Evolutionary conservation across 2,888 invertebrate species (phyloP).

Genomic region (Epinotia nisella): DNA sequence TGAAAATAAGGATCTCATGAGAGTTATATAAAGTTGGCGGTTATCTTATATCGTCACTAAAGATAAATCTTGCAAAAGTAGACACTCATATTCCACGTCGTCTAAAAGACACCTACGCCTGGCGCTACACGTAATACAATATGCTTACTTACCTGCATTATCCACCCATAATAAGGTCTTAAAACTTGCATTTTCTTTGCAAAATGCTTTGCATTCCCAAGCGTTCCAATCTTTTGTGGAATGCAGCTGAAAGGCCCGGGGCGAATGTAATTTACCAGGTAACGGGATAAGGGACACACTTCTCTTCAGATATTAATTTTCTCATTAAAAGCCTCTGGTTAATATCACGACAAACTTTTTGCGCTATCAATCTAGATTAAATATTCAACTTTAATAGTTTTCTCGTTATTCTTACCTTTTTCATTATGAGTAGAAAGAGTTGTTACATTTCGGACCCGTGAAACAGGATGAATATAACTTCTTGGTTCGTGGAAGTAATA

Average conservation of each 20-base stretch:
- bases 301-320: conserved; percentile 49
- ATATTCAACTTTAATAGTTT: conserved; percentile 38
- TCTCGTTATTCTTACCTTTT: conserved; percentile 12
- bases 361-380: conserved; percentile 39
- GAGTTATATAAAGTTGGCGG: not conserved
- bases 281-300: conserved; percentile 28
- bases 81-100: not conserved
- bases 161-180: conserved; percentile 28
- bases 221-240: conserved; percentile 39
- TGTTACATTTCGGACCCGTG: conserved; percentile 1
- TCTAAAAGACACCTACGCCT: not conserved
- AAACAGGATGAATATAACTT: conserved; percentile 13
- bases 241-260: conserved; percentile 32
- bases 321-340: conserved; percentile 42
- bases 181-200: conserved; percentile 36
- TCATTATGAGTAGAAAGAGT: not conserved
- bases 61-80: not conserved
- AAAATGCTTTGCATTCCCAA: conserved; percentile 32
- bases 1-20: not conserved
- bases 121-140: not conserved
- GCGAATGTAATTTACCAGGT: conserved; percentile 40
- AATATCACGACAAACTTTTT: conserved; percentile 38
- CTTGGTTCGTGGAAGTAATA: not conserved
- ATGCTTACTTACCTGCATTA: conserved; percentile 28
- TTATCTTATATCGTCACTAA: not conserved